A percentile compares a stretch with the other conserved stretches of the same genome.
Evolutionary conservation across 2,797 vertebrate genomes (phyloP).

Genomic region (Helarctos malayanus): DNA sequence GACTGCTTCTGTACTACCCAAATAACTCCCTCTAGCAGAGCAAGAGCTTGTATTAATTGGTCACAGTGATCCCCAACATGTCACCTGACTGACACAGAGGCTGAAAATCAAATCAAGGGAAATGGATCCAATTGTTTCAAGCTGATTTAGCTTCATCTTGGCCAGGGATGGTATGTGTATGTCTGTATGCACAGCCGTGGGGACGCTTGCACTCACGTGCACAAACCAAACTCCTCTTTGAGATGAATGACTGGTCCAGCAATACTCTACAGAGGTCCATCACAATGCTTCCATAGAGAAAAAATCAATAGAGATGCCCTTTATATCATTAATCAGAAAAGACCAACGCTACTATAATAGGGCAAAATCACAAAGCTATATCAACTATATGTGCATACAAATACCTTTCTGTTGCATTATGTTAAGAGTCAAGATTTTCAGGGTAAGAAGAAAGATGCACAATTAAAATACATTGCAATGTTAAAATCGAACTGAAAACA

Average conservation of each 20-base stretch:
- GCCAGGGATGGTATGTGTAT: background rate
- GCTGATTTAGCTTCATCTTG: background rate
- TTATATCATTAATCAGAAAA: background rate
- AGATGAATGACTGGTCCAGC: background rate
- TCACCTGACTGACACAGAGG: background rate
- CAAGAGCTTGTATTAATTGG: background rate
- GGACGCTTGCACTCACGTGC: background rate
- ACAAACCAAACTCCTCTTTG: conserved; percentile 20
- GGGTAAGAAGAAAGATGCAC: conserved; percentile 15
- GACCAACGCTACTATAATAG: conserved; percentile 10
- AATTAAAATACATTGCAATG: conserved; percentile 6
- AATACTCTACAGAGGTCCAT: background rate
- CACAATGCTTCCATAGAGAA: background rate
- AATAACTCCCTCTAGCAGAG: background rate
- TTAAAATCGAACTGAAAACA: conserved; percentile 53
- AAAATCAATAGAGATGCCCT: background rate
- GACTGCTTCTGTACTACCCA: background rate
- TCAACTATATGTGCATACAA: background rate
- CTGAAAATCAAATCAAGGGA: conserved; percentile 23
- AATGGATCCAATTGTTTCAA: background rate
- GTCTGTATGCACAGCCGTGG: background rate
- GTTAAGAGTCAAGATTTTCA: conserved; percentile 50
- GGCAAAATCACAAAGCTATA: conserved; percentile 52
- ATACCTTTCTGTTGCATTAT: conserved; percentile 20
- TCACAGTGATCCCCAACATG: background rate